Evolutionary conservation across 23 tunicate genomes (phyloP).

Genomic region (Ascidia mentula): DNA sequence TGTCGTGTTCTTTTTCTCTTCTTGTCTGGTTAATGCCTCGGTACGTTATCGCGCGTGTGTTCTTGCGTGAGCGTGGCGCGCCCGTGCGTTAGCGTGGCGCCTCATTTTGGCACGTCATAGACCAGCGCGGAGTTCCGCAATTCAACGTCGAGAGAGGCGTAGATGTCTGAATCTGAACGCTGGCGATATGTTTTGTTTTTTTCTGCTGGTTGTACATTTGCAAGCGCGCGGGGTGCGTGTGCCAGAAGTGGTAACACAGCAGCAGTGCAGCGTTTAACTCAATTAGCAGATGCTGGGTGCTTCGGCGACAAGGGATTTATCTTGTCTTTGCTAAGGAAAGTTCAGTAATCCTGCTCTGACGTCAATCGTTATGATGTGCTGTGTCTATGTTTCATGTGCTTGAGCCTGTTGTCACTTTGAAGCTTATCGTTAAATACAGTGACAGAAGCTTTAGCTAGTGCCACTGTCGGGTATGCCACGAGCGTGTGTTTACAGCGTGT

Average conservation of each 20-base stretch:
- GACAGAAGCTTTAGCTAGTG: too few relatives aligned
- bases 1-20: too few relatives aligned
- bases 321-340: background rate
- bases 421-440: too few relatives aligned
- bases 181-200: background rate
- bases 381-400: background rate
- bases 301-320: background rate
- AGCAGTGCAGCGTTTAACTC: background rate
- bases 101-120: background rate
- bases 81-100: too few relatives aligned
- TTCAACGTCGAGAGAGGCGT: background rate
- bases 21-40: too few relatives aligned
- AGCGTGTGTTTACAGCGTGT: too few relatives aligned
- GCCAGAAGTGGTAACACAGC: background rate
- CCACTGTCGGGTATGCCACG: too few relatives aligned
- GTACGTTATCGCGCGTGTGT: constrained; percentile 5
- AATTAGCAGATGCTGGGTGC: background rate
- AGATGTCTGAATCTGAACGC: background rate
- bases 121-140: constrained; percentile 3
- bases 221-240: background rate
- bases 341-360: background rate
- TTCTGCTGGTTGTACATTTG: background rate
- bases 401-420: too few relatives aligned
- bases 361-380: background rate
- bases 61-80: background rate